Conservation (phyloP, 2,888 invertebrate genomes). For the Masnerella sp. region DNA sequence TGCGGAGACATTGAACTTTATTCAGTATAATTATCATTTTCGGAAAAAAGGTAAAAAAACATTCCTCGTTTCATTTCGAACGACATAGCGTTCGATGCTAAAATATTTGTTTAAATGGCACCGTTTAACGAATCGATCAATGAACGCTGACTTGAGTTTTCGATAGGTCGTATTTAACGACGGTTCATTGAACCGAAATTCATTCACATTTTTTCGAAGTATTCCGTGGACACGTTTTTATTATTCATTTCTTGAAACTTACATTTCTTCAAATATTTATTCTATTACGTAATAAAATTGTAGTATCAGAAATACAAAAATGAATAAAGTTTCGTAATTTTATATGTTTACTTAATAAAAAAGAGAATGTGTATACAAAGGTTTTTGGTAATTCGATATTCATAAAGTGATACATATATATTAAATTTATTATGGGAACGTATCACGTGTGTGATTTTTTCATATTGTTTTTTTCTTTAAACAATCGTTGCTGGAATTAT, state of each 20-base stretch:
- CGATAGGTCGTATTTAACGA: constrained; percentile 15
- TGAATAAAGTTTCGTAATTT: neutral
- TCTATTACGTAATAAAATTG: too few relatives aligned
- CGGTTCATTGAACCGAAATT: constrained; percentile 39
- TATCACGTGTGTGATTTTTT: too few relatives aligned
- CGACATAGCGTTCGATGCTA: neutral
- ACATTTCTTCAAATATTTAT: constrained; percentile 38
- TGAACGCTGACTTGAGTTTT: constrained; percentile 34
- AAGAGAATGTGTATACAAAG: too few relatives aligned
- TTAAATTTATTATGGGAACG: too few relatives aligned
- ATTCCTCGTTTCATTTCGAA: neutral
- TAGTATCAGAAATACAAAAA: too few relatives aligned
- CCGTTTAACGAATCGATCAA: constrained; percentile 17
- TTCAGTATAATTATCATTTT: too few relatives aligned
- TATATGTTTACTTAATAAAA: too few relatives aligned
- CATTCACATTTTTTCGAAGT: constrained; percentile 30
- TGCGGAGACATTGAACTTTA: neutral
- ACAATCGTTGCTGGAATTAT: neutral
- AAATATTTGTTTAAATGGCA: constrained; percentile 11
- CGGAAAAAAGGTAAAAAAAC: too few relatives aligned
- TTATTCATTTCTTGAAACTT: constrained; percentile 33
- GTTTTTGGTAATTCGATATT: too few relatives aligned
- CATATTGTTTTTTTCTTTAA: too few relatives aligned
- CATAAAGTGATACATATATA: too few relatives aligned
- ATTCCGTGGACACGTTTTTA: constrained; percentile 14